Evolutionary conservation across 92 coral and sea anemone genomes (phyloP), one percentile per base, ranked within the genome.

Genomic region (Hydrozoanthus gracilis): DNA sequence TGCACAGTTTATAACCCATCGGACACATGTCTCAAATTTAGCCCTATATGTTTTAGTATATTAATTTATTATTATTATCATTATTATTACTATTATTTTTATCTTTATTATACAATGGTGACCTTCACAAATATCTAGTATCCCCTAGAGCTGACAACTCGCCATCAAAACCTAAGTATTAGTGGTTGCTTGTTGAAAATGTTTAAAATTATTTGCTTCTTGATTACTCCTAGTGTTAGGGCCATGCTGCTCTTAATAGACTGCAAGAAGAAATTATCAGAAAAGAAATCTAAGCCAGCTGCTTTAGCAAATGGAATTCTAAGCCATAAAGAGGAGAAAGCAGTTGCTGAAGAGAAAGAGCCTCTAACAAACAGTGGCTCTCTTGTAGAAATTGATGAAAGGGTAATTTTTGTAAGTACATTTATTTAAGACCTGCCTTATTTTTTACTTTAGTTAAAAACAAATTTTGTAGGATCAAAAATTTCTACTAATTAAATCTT

Each of bases 231-330:
- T 86, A 96, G 99, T 83, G 96, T 92, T 2, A 92, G 88, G 83
- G 99, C 99, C 27, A 96, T 96, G 99, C 83, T 96, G 52, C 91
- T 96, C 71, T 85, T 96, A 20, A 93, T 96, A 91, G 99, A 96
- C 71, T 93, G 96, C 91, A 96, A 96, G 90, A 76, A 90, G 71
- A 95, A 95, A 87, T 71, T 95, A 6, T 86, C 88, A 8, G 74
- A 86, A 85, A 95, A 93, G 83, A 92, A 92, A 35, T 62, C 76
- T 76, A 90, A 90, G 67, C 96, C 78, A 49, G 70, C 83, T 17
- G 52, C 11, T 65, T 65, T 10, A 46, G n/a, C 74, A 49, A 80
- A 80, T 65, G 85, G 85, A 65, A 13, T 13, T 52, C 46, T 64
- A 7, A 6, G 18, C 16, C 47, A 49, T 16, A 66, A 86, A 60